These are phyloP conservation scores for Sinelater perroti DNA, from an alignment of 2,888 invertebrate species.

Conservation along the genomic window DNA sequence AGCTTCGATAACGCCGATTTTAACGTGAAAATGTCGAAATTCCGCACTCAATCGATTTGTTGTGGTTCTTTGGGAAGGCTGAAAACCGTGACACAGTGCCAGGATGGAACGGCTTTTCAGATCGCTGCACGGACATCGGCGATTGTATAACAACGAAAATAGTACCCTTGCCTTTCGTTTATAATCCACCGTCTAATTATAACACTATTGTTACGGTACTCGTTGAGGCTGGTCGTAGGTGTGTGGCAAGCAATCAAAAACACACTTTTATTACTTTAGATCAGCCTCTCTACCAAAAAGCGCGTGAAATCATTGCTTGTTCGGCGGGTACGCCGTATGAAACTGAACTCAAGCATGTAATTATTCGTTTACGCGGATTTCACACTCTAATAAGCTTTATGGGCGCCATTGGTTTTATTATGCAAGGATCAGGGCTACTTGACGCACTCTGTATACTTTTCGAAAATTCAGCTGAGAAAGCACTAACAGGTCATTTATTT, in stretches of 20 bases:
- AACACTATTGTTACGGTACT: conserved; percentile 48
- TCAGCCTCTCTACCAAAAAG: conserved; percentile 49
- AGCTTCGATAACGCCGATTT: too few relatives aligned
- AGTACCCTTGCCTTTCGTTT: conserved; percentile 48
- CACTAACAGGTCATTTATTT: too few relatives aligned
- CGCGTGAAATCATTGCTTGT: conserved; percentile 45
- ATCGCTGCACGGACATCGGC: too few relatives aligned
- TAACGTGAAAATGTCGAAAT: too few relatives aligned
- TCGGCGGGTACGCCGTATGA: conserved; percentile 41
- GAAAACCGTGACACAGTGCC: too few relatives aligned
- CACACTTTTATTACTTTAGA: conserved; percentile 44
- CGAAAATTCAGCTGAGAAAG: too few relatives aligned
- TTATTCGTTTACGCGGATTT: conserved; percentile 50
- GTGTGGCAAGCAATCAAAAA: conserved; percentile 37
- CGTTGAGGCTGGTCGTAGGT: conserved; percentile 42
- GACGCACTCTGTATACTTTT: too few relatives aligned
- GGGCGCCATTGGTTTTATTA: conserved; percentile 50
- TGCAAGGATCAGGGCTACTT: too few relatives aligned
- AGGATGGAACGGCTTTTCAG: too few relatives aligned
- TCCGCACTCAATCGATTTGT: too few relatives aligned
- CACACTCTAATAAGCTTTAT: conserved; percentile 52
- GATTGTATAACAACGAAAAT: too few relatives aligned
- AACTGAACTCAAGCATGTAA: conserved; percentile 37
- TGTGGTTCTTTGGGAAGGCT: too few relatives aligned
- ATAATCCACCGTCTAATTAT: conserved; percentile 46